Evolutionary conservation across 2,113 vertebrate genomes (phyloP).

Genomic region (Bufo gargarizans): DNA sequence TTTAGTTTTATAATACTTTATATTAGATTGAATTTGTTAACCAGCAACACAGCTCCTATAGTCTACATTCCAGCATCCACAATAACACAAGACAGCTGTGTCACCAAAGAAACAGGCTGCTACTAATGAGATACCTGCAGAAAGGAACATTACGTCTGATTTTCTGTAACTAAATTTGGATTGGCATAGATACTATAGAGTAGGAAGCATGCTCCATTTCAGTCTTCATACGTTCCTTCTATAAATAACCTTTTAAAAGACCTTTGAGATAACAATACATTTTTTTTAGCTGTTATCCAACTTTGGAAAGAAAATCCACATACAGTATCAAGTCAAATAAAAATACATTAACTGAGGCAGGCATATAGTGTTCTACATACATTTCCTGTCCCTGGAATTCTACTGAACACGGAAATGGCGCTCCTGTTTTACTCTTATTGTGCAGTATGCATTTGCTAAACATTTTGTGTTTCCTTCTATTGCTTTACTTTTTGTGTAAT

Average conservation of each 20-base stretch:
- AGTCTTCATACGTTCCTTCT: slow-evolving; percentile 30
- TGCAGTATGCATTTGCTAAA: neutral
- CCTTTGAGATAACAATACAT: slow-evolving; percentile 43
- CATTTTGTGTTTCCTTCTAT: neutral
- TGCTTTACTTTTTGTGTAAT: neutral
- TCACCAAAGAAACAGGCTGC: neutral
- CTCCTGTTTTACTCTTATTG: neutral
- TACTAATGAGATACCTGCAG: neutral
- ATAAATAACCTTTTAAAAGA: slow-evolving; percentile 49
- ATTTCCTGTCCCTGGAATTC: neutral
- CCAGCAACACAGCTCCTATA: slow-evolving; percentile 9
- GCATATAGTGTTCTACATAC: neutral
- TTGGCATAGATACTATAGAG: slow-evolving; percentile 40
- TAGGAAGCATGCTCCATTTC: slow-evolving; percentile 8
- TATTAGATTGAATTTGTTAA: neutral
- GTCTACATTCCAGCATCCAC: neutral
- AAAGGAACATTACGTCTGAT: neutral
- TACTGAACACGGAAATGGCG: neutral
- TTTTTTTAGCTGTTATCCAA: slow-evolving; percentile 35
- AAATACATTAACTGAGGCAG: slow-evolving; percentile 12
- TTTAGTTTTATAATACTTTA: neutral
- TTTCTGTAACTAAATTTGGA: slow-evolving; percentile 27
- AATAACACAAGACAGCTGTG: neutral
- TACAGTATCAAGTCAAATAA: slow-evolving; percentile 26
- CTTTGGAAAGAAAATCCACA: slow-evolving; percentile 6